Evolutionary conservation across 2,113 vertebrate species (phyloP).

Genomic region (Bubo bubo): DNA sequence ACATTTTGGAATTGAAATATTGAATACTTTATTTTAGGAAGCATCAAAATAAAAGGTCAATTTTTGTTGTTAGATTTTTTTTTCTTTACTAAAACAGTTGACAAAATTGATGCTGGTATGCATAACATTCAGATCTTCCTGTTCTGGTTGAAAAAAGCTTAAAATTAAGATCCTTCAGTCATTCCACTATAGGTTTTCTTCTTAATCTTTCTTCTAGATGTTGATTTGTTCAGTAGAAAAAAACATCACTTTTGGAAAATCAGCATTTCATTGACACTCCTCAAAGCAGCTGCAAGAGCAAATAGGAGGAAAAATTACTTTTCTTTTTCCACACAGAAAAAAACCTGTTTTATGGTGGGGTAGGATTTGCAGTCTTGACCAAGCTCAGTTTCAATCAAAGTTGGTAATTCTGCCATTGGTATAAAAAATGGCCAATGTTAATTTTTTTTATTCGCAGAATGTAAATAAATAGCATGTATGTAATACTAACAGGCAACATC

Average conservation of each 20-base stretch:
- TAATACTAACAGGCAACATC: neutral
- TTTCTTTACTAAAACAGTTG: neutral
- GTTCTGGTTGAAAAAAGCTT: neutral
- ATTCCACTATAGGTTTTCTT: neutral
- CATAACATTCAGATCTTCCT: neutral
- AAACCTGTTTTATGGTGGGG: accelerated
- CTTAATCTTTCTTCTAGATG: neutral
- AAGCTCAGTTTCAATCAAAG: neutral
- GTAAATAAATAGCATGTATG: neutral
- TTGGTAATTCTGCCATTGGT: neutral
- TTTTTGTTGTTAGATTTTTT: neutral
- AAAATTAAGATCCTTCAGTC: neutral
- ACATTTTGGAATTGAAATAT: neutral
- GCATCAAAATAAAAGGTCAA: neutral
- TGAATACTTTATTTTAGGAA: neutral
- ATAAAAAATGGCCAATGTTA: neutral
- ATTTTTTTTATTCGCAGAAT: neutral
- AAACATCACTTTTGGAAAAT: neutral
- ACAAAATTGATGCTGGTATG: neutral
- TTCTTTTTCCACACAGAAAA: neutral
- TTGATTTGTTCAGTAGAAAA: neutral
- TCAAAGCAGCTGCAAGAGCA: neutral
- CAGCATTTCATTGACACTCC: neutral
- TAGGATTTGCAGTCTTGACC: neutral
- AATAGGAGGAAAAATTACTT: neutral